These are phyloP conservation scores for Leptopilina syphax DNA, from an alignment of 2,888 invertebrate genomes.

Conservation along the genomic window DNA sequence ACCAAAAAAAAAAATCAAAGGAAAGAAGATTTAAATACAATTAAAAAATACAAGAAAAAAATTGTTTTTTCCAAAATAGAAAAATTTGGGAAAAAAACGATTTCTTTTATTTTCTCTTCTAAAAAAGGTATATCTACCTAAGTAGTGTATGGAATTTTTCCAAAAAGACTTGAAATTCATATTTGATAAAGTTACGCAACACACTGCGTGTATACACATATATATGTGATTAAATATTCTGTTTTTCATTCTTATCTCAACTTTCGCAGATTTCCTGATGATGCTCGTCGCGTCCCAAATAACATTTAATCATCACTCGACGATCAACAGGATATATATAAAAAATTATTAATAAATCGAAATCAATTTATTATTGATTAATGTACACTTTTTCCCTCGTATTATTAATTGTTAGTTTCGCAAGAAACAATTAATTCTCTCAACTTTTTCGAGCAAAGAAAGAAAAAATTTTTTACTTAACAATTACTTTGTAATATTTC, in stretches of 20 bases:
- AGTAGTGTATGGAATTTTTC: neutral
- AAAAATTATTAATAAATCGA: neutral
- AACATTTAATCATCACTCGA: conserved; percentile 9
- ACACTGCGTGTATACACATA: neutral
- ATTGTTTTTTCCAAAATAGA: too few relatives aligned
- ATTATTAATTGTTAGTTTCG: too few relatives aligned
- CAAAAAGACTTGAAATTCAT: neutral
- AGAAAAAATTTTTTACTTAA: too few relatives aligned
- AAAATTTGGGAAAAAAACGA: neutral
- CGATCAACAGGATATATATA: conserved; percentile 9
- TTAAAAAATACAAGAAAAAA: too few relatives aligned
- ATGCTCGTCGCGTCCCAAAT: conserved; percentile 18
- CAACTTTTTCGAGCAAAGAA: too few relatives aligned
- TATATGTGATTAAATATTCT: conserved; percentile 24
- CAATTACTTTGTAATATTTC: neutral
- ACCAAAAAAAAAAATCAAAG: too few relatives aligned
- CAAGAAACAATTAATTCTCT: too few relatives aligned
- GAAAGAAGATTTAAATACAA: too few relatives aligned
- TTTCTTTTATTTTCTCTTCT: too few relatives aligned
- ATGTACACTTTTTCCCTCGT: too few relatives aligned
- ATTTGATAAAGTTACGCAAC: conserved; percentile 21
- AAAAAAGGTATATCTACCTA: neutral
- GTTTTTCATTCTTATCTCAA: conserved; percentile 18
- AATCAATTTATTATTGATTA: too few relatives aligned
- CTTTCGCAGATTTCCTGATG: conserved; percentile 33